Percentiles rank a stretch among this genome's conserved stretches.
Evolutionary conservation across 2,797 vertebrate genomes (phyloP).

Genomic region (Pseudomugil tenellus): DNA sequence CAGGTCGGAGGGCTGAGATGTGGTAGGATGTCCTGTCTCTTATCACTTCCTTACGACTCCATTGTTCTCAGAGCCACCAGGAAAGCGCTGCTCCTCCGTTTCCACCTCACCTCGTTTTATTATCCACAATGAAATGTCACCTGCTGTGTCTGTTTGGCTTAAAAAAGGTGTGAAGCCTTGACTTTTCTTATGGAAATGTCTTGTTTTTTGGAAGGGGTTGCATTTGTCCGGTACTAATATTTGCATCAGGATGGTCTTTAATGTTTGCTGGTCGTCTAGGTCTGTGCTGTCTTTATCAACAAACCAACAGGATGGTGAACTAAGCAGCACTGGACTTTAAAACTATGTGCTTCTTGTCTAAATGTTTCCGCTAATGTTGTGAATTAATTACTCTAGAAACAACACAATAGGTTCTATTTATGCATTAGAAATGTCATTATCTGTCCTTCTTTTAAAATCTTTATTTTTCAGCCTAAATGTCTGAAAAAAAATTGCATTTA

Average conservation of each 20-base stretch:
- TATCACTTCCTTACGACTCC: constrained; percentile 61
- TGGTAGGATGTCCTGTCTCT: constrained; percentile 70
- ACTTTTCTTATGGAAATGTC: background rate
- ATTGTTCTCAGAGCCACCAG: constrained; percentile 62
- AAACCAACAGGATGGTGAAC: background rate
- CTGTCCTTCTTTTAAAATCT: too few species aligned
- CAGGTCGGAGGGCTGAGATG: constrained; percentile 26
- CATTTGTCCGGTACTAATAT: constrained; percentile 10
- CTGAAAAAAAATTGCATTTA: too few species aligned
- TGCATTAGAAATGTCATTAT: too few species aligned
- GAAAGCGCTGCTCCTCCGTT: constrained; percentile 42
- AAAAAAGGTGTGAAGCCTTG: constrained; percentile 28
- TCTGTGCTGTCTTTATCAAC: background rate
- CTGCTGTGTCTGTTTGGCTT: constrained; percentile 19
- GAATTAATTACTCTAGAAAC: too few species aligned
- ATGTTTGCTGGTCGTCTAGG: background rate
- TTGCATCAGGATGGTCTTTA: constrained; percentile 6
- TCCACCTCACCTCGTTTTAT: constrained; percentile 57
- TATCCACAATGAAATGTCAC: constrained; percentile 38
- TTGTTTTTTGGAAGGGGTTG: background rate
- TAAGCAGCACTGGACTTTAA: too few species aligned
- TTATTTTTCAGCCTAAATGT: too few species aligned
- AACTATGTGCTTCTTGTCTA: too few species aligned
- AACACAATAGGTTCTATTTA: too few species aligned
- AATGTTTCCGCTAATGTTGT: too few species aligned